Evolutionary conservation across 1,140 invertebrate genomes (phyloP).

Genomic region (Cydia fagiglandana): DNA sequence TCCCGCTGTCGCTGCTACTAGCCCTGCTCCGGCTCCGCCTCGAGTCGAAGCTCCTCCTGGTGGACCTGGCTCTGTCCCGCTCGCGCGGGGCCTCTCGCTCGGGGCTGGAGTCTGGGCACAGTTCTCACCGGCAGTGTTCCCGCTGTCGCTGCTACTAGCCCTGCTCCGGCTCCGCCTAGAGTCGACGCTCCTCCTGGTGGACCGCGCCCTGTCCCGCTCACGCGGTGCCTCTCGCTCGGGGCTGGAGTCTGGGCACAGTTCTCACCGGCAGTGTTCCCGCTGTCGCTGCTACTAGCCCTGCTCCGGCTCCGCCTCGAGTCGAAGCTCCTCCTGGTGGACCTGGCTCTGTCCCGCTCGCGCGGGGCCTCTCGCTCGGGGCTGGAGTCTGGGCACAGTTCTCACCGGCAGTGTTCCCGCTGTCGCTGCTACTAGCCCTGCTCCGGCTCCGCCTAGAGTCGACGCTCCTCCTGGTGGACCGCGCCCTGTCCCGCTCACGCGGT

Average conservation of each 20-base stretch:
- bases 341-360: constrained; percentile 25
- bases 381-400: background rate
- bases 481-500: constrained; percentile 29
- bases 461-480: constrained; percentile 22
- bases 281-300: constrained; percentile 35
- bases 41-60: background rate
- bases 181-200: constrained; percentile 28
- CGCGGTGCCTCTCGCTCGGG: constrained; percentile 33
- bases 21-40: constrained; percentile 36
- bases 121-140: constrained; percentile 42
- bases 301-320: constrained; percentile 31
- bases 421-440: constrained; percentile 34
- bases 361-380: constrained; percentile 35
- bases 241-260: constrained; percentile 15
- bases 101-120: background rate
- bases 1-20: background rate
- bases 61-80: background rate
- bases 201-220: constrained; percentile 23
- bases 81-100: no score
- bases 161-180: constrained; percentile 32
- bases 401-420: constrained; percentile 44
- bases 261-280: constrained; percentile 42
- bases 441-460: constrained; percentile 24
- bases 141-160: constrained; percentile 34
- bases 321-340: constrained; percentile 26